Base-by-base conservation (phyloP, 2,113 vertebrate species). In the Odocoileus virginianus region DNA sequence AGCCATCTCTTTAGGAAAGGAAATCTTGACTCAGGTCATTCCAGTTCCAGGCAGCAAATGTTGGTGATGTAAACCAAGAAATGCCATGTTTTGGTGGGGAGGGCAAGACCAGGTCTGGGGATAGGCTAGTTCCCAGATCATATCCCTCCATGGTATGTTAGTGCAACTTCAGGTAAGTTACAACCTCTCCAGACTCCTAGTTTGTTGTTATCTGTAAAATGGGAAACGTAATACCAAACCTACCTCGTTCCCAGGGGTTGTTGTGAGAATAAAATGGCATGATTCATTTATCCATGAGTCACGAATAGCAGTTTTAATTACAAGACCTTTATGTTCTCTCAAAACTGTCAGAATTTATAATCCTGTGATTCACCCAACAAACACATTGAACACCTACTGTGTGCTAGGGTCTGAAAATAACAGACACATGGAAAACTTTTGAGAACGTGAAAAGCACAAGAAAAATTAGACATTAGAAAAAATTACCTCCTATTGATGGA, bases 221-320 rank as follows among this genome's bases (percentile, higher is more conserved):
- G 57, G 50, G 85, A 74, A 45, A 79, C 50, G 67, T 96, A 98
- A 97, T 93, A 60, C n/a, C 79, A 85, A 97, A 43, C 40, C 89
- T 87, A 87, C n/a, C 47, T 92, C 45, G 79, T 94, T 96, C 61
- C 57, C 87, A 96, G 90, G 79, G 81, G 52, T 81, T 89, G 71
- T 84, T 95, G 67, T 95, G 84, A 96, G 74, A 95, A 93, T 88
- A 91, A 98, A 96, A 50, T 96, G 79, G 79, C 87, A 96, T 97
- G 97, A 97, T 96, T 98, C 95, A 98, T 94, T 97, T 96, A 92
- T 90, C 92, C 79, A 60, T 97, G 95, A 98, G 96, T 97, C 92
- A 97, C 8, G 14, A 92, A 84, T 81, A 97, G 78, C 45, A 97
- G 94, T 89, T 96, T 97, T 96, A 96, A 94, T 95, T 96, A 89